Evolutionary conservation across 2,888 invertebrate genomes (phyloP), one percentile per base, ranked within the genome.

Genomic region (Litoditis marina): DNA sequence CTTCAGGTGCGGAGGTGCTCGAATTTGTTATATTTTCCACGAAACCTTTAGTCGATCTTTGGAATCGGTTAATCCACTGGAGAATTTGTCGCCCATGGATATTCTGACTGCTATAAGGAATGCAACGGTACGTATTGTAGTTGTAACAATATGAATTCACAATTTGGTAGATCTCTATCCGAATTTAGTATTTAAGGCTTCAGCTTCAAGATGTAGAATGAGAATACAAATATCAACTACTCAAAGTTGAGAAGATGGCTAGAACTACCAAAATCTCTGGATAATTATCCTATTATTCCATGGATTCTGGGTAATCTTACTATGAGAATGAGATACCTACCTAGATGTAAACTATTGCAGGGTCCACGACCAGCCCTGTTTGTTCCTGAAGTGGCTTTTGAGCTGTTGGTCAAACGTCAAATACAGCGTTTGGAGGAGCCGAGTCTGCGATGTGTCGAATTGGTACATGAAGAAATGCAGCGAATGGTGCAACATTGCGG

Each of bases 381-480:
- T 78, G 86, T 87, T 1, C 87, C 87, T 5, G 87, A 88, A 85
- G 92, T 98, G 0, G 94, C 96, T 0, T 99, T 99, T 85, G 98
- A 99, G 84, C 84, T 99, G 77, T 87, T 99, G 47, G 98, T 98
- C 7, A 99, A 99, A 84, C 87, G 96, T 50, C 98, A 99, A 86
- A 96, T 99, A 71, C 88, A 93, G 30, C 88, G 96, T 55, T 86
- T 99, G 13, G 94, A 96, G 84, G 96, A 99, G 80, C 98, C 98
- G 0, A 94, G 95, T 11, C 85, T 94, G 62, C 88, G 94, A 49
- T 99, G 98, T 84, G 95, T 99, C 1, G 98, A 98, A 85, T 86
- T 99, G 80, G 94, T 94, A 65, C 94, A 95, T 80, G 96, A 98
- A 84, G 98, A 99, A 85, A 94, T 99, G 94, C 95, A 98, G 85